A percentile compares a stretch with the other conserved stretches of the same genome.
These are phyloP conservation scores for Xenopus tropicalis DNA, from an alignment of 2,113 vertebrate genomes.

Conservation along the genomic window UCB_Xtro_10.0 CM004447.2:100733501-100734000, in stretches of 20 bases:
- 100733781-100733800: slow-evolving; percentile 90
- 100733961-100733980: slow-evolving; percentile 76
- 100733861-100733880: slow-evolving; percentile 75
- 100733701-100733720: slow-evolving; percentile 68
- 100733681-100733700: slow-evolving; percentile 85
- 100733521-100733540: slow-evolving; percentile 85
- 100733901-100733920: slow-evolving; percentile 91
- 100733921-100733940: slow-evolving; percentile 97
- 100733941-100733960: slow-evolving; percentile 79
- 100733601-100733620: slow-evolving; percentile 95
- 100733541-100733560: slow-evolving; percentile 88
- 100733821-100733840: slow-evolving; percentile 91
- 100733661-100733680: slow-evolving; percentile 90
- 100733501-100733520: slow-evolving; percentile 88
- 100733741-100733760: slow-evolving; percentile 82
- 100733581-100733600: slow-evolving; percentile 97
- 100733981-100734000: slow-evolving; percentile 96
- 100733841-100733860: slow-evolving; percentile 90
- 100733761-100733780: slow-evolving; percentile 87
- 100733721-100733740: slow-evolving; percentile 78
- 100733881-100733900: slow-evolving; percentile 65
- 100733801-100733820: slow-evolving; percentile 75
- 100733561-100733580: slow-evolving; percentile 96
- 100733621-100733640: slow-evolving; percentile 79
- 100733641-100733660: slow-evolving; percentile 83